Evolutionary conservation across 2,797 vertebrate species (phyloP), one percentile per base, ranked within the genome.

Genomic region (Erithacus rubecula): DNA sequence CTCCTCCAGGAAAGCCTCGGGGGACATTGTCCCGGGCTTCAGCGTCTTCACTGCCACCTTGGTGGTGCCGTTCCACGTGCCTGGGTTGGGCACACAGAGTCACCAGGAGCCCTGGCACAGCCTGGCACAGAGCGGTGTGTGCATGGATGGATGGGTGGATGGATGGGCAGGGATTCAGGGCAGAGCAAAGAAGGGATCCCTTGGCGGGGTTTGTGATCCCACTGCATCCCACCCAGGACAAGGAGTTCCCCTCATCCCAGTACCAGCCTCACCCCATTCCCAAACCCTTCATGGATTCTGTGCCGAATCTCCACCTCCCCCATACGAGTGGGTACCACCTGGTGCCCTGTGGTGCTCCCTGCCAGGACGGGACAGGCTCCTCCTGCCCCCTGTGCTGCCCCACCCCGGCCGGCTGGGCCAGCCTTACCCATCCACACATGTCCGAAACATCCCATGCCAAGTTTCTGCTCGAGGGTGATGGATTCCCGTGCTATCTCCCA

Each of bases 41-140:
- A 99, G 97, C 4, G 99, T 99, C 98, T 99, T 99, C 96, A 99
- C 99, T 0, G 99, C 99, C 94, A 99, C 99, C 97, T 99, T 99
- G 2, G 99, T 99, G 97, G 98, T 99, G 93, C 98, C 98, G 5
- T 99, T 99, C 99, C 99, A 99, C 19, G 98, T 99, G 92, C 99
- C 99, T 99, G 97, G 15, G 46, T 4, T 39, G 6, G 84, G 83
- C 51, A 82, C 44, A 55, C 1, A 2, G 23, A 4, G 44, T 89
- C 65, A 78, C 24, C 2, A 2, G 0, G 1, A 52, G 56, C 12
- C n/a, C 19, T 1, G 21, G 52, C 32, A 22, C 47, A 20, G 27
- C 18, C 32, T 22, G 79, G 79, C 16, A 11, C 0, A 44, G 17
- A 7, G 20, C 60, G 9, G 1, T 34, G 81, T 27, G 43, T 46